These are phyloP conservation scores for Margaritifera margaritifera DNA, from an alignment of 2,888 invertebrate species.

Conservation along the genomic window DNA sequence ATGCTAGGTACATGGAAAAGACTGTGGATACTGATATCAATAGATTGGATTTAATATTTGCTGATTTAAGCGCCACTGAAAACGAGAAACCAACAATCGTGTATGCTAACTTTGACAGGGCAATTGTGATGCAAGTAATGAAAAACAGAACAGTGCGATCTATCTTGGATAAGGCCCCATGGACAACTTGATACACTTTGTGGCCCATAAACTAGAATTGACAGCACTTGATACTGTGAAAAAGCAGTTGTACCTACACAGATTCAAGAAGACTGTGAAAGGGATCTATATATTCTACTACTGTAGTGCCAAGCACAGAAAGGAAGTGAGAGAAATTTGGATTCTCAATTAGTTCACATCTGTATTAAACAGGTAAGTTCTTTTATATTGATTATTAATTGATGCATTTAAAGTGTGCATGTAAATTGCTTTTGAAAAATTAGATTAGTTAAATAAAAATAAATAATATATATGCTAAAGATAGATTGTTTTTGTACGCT, in stretches of 20 bases:
- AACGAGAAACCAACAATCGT: too few relatives aligned
- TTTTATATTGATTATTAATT: too few relatives aligned
- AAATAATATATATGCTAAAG: too few relatives aligned
- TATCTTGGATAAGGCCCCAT: too few relatives aligned
- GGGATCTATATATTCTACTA: slow-evolving; percentile 7
- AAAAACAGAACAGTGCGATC: slow-evolving; percentile 1
- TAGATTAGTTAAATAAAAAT: too few relatives aligned
- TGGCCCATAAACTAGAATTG: slow-evolving; percentile 10
- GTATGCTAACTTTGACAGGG: slow-evolving; percentile 6
- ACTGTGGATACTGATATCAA: background rate
- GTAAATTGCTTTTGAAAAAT: too few relatives aligned
- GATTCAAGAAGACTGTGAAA: slow-evolving; percentile 5
- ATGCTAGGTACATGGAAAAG: background rate
- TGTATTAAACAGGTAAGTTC: too few relatives aligned
- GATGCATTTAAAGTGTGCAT: too few relatives aligned
- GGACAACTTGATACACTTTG: slow-evolving; percentile 6
- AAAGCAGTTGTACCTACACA: slow-evolving; percentile 2
- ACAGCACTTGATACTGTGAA: slow-evolving; percentile 9
- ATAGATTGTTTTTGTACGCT: too few relatives aligned
- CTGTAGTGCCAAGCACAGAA: background rate
- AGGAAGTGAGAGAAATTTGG: slow-evolving; percentile 2
- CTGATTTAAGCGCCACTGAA: background rate
- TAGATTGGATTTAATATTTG: background rate
- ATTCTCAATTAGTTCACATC: too few relatives aligned
- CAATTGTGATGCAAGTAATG: slow-evolving; percentile 3